Conservation (phyloP, 2,888 invertebrate genomes). For the Chromoteleia sp. region DNA sequence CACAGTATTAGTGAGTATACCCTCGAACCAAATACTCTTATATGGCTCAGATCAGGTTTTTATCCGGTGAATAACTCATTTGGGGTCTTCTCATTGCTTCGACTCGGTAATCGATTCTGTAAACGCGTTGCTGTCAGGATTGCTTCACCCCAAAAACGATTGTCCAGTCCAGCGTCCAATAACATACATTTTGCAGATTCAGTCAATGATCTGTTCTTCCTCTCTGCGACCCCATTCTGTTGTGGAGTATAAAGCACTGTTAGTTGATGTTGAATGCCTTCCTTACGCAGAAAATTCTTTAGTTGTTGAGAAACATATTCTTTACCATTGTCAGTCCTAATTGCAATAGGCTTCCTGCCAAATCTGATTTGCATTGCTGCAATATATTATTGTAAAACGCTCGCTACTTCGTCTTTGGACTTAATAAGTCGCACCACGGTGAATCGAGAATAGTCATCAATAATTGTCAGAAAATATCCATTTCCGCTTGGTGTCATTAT, state of each 20-base stretch:
- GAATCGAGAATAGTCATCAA: slow-evolving; percentile 66
- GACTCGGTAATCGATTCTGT: slow-evolving; percentile 29
- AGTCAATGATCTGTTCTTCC: slow-evolving; percentile 46
- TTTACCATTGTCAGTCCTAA: slow-evolving; percentile 34
- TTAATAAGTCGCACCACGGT: slow-evolving; percentile 54
- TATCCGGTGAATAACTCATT: slow-evolving; percentile 48
- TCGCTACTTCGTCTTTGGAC: slow-evolving; percentile 56
- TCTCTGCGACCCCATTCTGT: slow-evolving; percentile 60
- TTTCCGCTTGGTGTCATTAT: slow-evolving; percentile 66
- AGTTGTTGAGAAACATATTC: slow-evolving; percentile 41
- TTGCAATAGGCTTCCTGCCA: slow-evolving; percentile 11
- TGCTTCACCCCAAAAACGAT: slow-evolving; percentile 58
- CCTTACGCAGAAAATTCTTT: slow-evolving; percentile 29
- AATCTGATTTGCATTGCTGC: slow-evolving; percentile 45
- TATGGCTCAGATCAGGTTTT: slow-evolving; percentile 43
- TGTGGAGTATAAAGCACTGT: slow-evolving; percentile 54
- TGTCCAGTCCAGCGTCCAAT: slow-evolving; percentile 38
- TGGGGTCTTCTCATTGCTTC: slow-evolving; percentile 37
- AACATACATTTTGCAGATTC: slow-evolving; percentile 54
- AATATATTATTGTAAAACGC: too few species aligned
- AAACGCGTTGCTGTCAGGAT: slow-evolving; percentile 52
- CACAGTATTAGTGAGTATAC: slow-evolving; percentile 35
- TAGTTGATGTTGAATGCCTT: slow-evolving; percentile 45
- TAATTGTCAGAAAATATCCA: slow-evolving; percentile 69
- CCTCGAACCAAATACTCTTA: slow-evolving; percentile 49